Percentiles rank a stretch among this genome's conserved stretches.
Conservation (phyloP, 1,140 invertebrate species). For the Drosophila simulans region DNA sequence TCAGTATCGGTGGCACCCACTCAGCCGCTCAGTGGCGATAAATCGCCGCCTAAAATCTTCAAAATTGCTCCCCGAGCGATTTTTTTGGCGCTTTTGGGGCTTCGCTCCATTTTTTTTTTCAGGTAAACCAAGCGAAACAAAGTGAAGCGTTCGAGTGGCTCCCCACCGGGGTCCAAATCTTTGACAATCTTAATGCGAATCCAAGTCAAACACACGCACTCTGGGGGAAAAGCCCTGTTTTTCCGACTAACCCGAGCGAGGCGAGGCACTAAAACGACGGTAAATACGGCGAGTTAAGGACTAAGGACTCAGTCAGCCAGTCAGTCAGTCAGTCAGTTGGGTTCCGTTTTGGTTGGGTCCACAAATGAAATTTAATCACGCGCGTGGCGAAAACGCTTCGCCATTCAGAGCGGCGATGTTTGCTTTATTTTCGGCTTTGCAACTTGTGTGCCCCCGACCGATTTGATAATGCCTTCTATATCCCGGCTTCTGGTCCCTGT, state of each 20-base stretch:
- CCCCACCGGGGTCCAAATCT: constrained; percentile 63
- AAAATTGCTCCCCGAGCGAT: constrained; percentile 72
- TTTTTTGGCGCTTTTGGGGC: constrained; percentile 9
- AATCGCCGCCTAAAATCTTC: constrained; percentile 72
- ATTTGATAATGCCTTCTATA: constrained; percentile 61
- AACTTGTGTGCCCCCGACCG: constrained; percentile 55
- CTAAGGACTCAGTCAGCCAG: constrained; percentile 33
- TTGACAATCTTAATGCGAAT: constrained; percentile 77
- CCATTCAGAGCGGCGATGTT: constrained; percentile 57
- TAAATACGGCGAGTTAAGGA: constrained; percentile 57
- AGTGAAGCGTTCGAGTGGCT: constrained; percentile 47
- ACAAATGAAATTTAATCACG: constrained; percentile 83
- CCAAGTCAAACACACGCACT: constrained; percentile 50
- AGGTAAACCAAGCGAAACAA: constrained; percentile 45
- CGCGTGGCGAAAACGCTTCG: constrained; percentile 54
- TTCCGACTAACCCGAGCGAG: constrained; percentile 48
- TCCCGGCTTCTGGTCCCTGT: background rate
- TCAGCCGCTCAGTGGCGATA: constrained; percentile 56
- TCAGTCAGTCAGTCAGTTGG: constrained; percentile 32
- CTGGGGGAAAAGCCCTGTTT: background rate
- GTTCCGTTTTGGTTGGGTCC: constrained; percentile 55
- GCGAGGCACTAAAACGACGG: constrained; percentile 63
- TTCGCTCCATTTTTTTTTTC: constrained; percentile 1
- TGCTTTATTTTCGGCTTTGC: constrained; percentile 75
- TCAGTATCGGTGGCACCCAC: constrained; percentile 69